Evolutionary conservation across 2,797 vertebrate species (phyloP), one percentile per base, ranked within the genome.

Genomic region (Steatocranus sp.): DNA sequence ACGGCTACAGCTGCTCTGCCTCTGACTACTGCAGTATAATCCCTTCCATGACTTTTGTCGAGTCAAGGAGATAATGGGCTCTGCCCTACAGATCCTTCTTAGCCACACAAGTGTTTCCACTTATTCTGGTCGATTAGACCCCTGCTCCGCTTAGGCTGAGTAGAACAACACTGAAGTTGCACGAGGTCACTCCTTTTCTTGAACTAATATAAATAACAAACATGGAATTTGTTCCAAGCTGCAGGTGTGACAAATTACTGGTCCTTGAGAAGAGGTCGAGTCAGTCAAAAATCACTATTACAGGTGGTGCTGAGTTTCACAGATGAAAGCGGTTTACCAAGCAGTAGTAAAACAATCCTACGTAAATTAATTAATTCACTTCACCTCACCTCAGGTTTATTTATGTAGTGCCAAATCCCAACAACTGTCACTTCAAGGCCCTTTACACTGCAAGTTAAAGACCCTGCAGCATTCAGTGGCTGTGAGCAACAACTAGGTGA

Each of bases 111-210:
- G n/a, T 43, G 25, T 36, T 63, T 77, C 51, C 20, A 17, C 7
- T 78, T 49, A 27, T 43, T 32, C 15, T 5, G 8, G 8, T 8
- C 9, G 2, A 76, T 81, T 34, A 56, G 63, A 43, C 20, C 63
- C 36, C 14, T 27, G 66, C 41, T 46, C 0, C 0, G 4, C 6
- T 73, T 48, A 18, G 7, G 17, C 0, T 56, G 11, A 43, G 2
- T 43, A 43, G 25, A 56, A 25, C 23, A 14, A 43, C 23, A 11
- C 41, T 46, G 41, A 70, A 30, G 66, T 27, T 46, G 10, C 14
- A 46, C 3, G 41, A 73, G 66, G 66, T 73, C 66, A 3, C 41
- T n/a, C 15, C 6, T 30, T 73, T 58, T 15, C 36, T 46, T 43
- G 5, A n/a, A 32, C 23, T n/a, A 46, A 30, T 15, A 46, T 15